Base-by-base conservation (phyloP, 2,797 vertebrate genomes). In the Sandelia bainsii region DNA sequence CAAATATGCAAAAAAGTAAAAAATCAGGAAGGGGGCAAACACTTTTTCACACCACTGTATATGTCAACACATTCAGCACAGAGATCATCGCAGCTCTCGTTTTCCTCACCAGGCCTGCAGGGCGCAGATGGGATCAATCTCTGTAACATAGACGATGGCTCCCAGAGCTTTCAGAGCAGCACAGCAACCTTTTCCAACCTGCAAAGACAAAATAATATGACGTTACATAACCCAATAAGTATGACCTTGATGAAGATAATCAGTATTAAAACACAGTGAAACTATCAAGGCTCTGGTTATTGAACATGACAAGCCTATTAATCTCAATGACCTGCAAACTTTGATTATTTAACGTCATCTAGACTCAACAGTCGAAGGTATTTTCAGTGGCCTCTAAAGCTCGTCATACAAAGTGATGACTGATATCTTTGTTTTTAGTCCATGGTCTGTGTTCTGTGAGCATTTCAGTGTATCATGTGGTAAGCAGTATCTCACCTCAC, bases 121-220 rank as follows among this genome's bases (percentile, higher is more conserved):
- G 39, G 95, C 96, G 8, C 97, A 98, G 93, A 98, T 98, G 73
- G 97, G 97, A 85, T 98, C 97, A 0, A 98, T 97, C 91, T 98
- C 97, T 0, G 97, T 98, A 37, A 98, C 91, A 3, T 94, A 96
- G 80, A 98, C 97, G 0, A 98, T 94, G 13, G 95, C 93, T 79
- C 97, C 97, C 45, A 98, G 91, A 78, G 97, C 97, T 82, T 98
- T 98, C 85, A 98, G 93, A 62, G 97, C 97, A 4, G 97, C 96
- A 51, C 96, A 96, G 79, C 97, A 98, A 16, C 97, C 97, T 90
- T 98, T 98, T 65, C 97, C 97, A 1, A 98, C 97, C 97, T 98
- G 85, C 42, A 66, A 61, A 72, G 29, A 81, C 22, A 54, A 37
- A 17, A 81, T 9, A 51, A 73, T 10, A 11, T 46, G 49, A 25